phyloP scores from a whole-genome alignment of 2,113 vertebrate species.

The Dryoscopus gambensis region DNA sequence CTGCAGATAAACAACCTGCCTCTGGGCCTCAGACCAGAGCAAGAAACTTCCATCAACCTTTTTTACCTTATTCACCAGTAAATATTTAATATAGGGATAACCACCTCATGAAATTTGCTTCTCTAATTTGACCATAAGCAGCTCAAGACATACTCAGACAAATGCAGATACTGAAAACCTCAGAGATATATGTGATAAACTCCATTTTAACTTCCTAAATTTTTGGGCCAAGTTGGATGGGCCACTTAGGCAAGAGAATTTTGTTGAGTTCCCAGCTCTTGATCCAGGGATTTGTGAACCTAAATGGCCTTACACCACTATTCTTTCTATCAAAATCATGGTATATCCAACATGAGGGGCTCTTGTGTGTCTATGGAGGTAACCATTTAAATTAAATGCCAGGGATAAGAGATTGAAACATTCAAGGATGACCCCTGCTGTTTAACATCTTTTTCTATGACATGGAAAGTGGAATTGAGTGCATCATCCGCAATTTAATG shows the following conservation, averaged over 20 bases:
- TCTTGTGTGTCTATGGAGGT: not conserved
- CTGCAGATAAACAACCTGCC: not conserved
- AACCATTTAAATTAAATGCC: not conserved
- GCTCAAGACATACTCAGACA: not conserved
- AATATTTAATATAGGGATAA: not conserved
- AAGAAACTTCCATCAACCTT: not conserved
- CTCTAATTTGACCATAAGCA: not conserved
- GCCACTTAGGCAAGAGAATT: not conserved
- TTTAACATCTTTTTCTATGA: fast-evolving
- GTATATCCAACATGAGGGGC: not conserved
- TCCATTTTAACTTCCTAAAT: not conserved
- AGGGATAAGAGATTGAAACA: fast-evolving
- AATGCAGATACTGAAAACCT: not conserved
- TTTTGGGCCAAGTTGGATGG: not conserved
- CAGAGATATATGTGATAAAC: not conserved
- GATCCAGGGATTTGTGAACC: not conserved
- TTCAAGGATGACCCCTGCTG: not conserved
- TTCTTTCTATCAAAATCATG: not conserved
- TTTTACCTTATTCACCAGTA: not conserved
- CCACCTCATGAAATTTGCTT: not conserved
- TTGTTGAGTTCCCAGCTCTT: not conserved
- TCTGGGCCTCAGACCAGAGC: not conserved
- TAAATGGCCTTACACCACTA: not conserved
- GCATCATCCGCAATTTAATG: not conserved
- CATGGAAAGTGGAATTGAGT: not conserved